These are phyloP conservation scores for Xiphophorus birchmanni DNA, from an alignment of 2,797 vertebrate genomes.

Conservation along the genomic window DNA sequence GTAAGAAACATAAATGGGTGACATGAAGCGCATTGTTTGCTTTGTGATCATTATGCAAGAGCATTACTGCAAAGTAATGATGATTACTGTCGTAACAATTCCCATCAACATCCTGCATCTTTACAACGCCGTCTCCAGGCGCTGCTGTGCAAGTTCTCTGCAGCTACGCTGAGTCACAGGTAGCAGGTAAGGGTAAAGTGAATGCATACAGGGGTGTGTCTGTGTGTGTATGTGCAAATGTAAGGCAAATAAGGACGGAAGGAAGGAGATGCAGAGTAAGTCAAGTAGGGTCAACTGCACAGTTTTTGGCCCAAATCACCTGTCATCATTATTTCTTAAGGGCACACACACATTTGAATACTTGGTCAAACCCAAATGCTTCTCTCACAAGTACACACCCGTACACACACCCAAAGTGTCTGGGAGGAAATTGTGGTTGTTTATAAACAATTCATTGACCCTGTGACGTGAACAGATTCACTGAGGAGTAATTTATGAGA, in stretches of 20 bases:
- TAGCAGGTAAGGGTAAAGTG: conserved; percentile 21
- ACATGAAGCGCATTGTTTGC: conserved; percentile 49
- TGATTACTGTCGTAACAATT: conserved; percentile 62
- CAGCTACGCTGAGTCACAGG: conserved; percentile 35
- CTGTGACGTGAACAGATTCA: conserved; percentile 55
- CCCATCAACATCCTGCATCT: conserved; percentile 63
- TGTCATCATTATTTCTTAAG: conserved; percentile 50
- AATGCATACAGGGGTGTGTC: not conserved
- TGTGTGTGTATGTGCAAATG: not conserved
- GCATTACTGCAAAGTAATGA: conserved; percentile 44
- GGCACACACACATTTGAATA: conserved; percentile 8
- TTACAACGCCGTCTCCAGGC: conserved; percentile 39
- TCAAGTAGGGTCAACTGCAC: conserved; percentile 52
- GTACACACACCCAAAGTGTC: conserved; percentile 3
- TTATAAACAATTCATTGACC: conserved; percentile 66
- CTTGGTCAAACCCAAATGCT: not conserved
- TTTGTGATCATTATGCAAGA: conserved; percentile 38
- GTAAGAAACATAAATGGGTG: conserved; percentile 19
- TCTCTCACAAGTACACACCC: not conserved
- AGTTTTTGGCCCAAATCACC: conserved; percentile 49
- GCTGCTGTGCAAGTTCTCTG: conserved; percentile 30
- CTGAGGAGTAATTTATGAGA: conserved; percentile 66
- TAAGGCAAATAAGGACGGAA: conserved; percentile 16
- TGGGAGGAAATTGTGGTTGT: conserved; percentile 55
- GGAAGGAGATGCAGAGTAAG: conserved; percentile 27